Evolutionary conservation across 92 coral and sea anemone species (phyloP), one percentile per base, ranked within the genome.

Genomic region (Isaurus tuberculatus): DNA sequence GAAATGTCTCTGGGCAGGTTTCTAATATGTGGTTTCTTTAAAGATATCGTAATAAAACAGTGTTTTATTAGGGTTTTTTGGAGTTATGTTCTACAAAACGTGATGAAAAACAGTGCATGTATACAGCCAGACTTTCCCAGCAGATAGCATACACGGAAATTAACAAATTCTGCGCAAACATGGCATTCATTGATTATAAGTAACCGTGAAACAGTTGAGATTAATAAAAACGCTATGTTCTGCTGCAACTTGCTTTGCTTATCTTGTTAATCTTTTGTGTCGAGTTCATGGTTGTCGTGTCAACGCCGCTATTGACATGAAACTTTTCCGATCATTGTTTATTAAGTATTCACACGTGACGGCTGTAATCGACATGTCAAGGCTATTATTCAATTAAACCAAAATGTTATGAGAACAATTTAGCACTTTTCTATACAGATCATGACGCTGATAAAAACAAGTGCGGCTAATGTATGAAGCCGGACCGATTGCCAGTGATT

Each of bases 361-460:
- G 1, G 9, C 70, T 22, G 82, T 77, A 77, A 58, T 77, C 70
- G 48, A 77, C 67, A 58, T 58, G 82, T 77, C 82, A 77, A 65
- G 49, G 49, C 82, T 48, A 77, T 77, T 60, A 58, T 77, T 77
- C 33, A 77, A 77, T 77, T 77, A 77, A 20, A 33, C 55, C 58
- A 46, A 57, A 77, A 77, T 57, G 82, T 58, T 77, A 77, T 77
- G 82, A 77, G 68, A 77, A 77, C 82, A 58, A 57, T 77, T 77
- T 77, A 77, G 68, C 79, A 73, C 79, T 73, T 73, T 46, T 73
- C 42, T 10, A n/a, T n/a, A 46, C 31, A 51, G 3, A 4, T 48
- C 79, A 14, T 31, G 16, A 22, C 72, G 40, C 72, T 23, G 22
- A 70, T 36, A 36, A 40, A 20, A 70, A 20, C 30, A 30, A 46